Evolutionary conservation across 2,113 vertebrate genomes (phyloP), one percentile per base, ranked within the genome.

Genomic region (Stigmatopora argus): DNA sequence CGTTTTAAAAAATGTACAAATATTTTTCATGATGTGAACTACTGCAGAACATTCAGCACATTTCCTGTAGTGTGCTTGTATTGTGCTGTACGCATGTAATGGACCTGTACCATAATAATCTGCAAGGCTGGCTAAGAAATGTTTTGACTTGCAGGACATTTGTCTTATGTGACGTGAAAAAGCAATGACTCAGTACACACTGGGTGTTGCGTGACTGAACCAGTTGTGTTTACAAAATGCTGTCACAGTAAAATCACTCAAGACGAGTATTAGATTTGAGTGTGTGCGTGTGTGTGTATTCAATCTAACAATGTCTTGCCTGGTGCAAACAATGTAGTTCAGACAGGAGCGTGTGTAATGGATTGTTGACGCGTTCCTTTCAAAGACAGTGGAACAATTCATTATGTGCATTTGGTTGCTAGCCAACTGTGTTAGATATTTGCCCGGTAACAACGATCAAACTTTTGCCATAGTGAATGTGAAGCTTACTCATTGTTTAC

Each of bases 151-250:
- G 19, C 1, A 4, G 26, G 14, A 23, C 31, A 47, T 72, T 77
- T 63, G 68, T 72, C 21, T 47, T 75, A 45, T 41, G 70, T 80
- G 65, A 85, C 72, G 64, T 1, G 53, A 55, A 69, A 67, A 71
- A 75, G 64, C 64, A 61, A 60, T 46, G 60, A 74, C 67, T 49
- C 53, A 65, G 65, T 69, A 53, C 46, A 83, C 75, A 82, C 59
- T 12, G 72, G 81, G 66, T 59, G 69, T 38, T 75, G 71, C 38
- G 41, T 84, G 78, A 77, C 76, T 75, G 72, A 67, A 78, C 62
- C 76, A 65, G 67, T 78, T 80, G 79, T 78, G 73, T 56, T 70
- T 66, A 74, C 63, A 80, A 69, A 64, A 77, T 67, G 65, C 55
- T 51, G 44, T 47, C 23, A 63, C 67, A 52, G 81, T 72, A 34